phyloP scores from a whole-genome alignment of 2,113 vertebrate species.

The Percina caprodes region DNA sequence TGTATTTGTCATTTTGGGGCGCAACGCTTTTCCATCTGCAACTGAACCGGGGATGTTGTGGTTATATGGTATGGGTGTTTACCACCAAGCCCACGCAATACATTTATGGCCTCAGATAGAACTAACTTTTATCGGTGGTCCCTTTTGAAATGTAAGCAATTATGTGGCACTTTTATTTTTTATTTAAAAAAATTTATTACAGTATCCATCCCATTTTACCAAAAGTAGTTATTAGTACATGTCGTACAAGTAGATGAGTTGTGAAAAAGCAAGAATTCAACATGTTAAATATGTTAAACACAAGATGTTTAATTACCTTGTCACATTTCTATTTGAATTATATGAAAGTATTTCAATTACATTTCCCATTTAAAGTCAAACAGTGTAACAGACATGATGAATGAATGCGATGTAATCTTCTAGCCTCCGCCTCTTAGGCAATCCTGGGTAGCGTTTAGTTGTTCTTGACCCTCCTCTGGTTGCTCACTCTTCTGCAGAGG shows the following conservation, averaged over 20 bases:
- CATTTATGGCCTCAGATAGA: background rate
- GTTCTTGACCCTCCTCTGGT: constrained; percentile 41
- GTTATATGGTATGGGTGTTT: background rate
- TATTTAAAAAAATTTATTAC: background rate
- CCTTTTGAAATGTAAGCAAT: too few species aligned
- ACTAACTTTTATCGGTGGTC: background rate
- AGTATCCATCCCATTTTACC: background rate
- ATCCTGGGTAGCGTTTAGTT: constrained; percentile 17
- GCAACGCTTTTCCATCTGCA: background rate
- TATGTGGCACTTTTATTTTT: background rate
- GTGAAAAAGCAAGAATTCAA: background rate
- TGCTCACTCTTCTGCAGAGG: constrained; percentile 33
- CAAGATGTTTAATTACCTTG: constrained; percentile 11
- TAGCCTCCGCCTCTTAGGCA: background rate
- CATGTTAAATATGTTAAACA: background rate
- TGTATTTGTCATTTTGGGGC: background rate
- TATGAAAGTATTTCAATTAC: background rate
- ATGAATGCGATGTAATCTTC: background rate
- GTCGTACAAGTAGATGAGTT: background rate
- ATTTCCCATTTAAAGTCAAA: constrained; percentile 11
- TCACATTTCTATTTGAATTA: constrained; percentile 15
- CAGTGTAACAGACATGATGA: constrained; percentile 22
- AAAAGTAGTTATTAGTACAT: background rate
- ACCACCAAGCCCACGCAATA: background rate
- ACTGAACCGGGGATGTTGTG: background rate